Conservation (phyloP, 2,888 invertebrate species). For the Melanargia galathea region DNA sequence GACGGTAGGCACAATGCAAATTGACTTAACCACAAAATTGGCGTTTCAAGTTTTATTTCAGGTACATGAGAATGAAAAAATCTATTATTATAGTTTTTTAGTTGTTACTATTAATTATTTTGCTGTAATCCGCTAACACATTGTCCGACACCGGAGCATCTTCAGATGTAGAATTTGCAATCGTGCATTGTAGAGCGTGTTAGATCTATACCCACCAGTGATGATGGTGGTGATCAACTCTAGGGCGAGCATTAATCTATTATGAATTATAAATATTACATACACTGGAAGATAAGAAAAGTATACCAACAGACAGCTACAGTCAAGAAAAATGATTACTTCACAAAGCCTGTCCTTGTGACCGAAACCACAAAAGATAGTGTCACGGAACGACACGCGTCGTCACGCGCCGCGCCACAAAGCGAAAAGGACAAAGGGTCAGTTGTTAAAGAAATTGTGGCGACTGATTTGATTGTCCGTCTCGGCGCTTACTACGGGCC, state of each 20-base stretch:
- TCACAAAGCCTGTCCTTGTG: slow-evolving; percentile 37
- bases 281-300: slow-evolving; percentile 8
- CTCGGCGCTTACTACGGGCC: slow-evolving; percentile 55
- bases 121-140: no score
- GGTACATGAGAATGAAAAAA: not conserved
- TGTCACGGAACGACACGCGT: slow-evolving; percentile 46
- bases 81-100: no score
- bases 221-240: not conserved
- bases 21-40: slow-evolving; percentile 11
- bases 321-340: slow-evolving; percentile 32
- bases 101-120: no score
- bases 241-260: not conserved
- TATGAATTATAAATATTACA: slow-evolving; percentile 8
- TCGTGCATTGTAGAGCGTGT: no score
- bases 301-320: slow-evolving; percentile 22
- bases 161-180: no score
- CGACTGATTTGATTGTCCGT: slow-evolving; percentile 70
- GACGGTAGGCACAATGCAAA: slow-evolving; percentile 8
- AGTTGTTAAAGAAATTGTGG: slow-evolving; percentile 61
- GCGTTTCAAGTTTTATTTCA: slow-evolving; percentile 9
- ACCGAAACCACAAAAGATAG: slow-evolving; percentile 38
- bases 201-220: no score
- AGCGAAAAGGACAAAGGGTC: slow-evolving; percentile 53
- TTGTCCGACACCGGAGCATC: no score
- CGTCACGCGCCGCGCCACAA: slow-evolving; percentile 40